Evolutionary conservation across 2,888 invertebrate genomes (phyloP), one percentile per base, ranked within the genome.

Genomic region (Agrotis ipsilon): DNA sequence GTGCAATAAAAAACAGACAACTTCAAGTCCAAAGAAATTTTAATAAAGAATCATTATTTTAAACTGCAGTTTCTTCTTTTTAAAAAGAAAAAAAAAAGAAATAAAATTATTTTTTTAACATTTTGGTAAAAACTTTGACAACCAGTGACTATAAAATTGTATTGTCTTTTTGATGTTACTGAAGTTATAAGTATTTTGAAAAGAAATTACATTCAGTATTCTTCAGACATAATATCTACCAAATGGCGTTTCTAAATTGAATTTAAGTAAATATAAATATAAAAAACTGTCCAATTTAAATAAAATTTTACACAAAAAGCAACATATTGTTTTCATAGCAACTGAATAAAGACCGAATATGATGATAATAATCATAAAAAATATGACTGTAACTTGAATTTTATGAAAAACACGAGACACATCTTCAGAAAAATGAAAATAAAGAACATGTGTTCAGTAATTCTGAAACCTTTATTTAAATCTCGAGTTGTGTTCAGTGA

Each of bases 1-100:
- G 49, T 65, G 61, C 46, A 68, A 78, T 81, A 78, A 68, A 75
- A 83, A 49, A 49, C 62, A 68, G 58, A 67, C 19, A 52, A 52
- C 24, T 59, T 24, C 0, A 54, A 59, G 1, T 70, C 6, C 3
- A 49, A 49, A 7, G 1, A 57, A 68, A 70, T 72, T 60, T 61
- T 0, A 64, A 63, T n/a, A 45, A 55, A 48, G 32, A 55, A 79
- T 6, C 1, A 49, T 46, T 60, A 54, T 46, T 60, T 46, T 0
- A 43, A 52, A 65, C n/a, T 57, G 27, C 21, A 64, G 1, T 18
- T 54, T 58, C 24, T 51, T n/a, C 16, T 9, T 45, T 52, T 21
- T 62, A 24, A 4, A 0, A 1, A 21, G 32, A 48, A 51, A 1
- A 21, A 45, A 48, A 51, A 11, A 43, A 48, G 5, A 11, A 19